Conservation (phyloP, 2,888 invertebrate species). For the Leptinotarsa tumamoca region DNA sequence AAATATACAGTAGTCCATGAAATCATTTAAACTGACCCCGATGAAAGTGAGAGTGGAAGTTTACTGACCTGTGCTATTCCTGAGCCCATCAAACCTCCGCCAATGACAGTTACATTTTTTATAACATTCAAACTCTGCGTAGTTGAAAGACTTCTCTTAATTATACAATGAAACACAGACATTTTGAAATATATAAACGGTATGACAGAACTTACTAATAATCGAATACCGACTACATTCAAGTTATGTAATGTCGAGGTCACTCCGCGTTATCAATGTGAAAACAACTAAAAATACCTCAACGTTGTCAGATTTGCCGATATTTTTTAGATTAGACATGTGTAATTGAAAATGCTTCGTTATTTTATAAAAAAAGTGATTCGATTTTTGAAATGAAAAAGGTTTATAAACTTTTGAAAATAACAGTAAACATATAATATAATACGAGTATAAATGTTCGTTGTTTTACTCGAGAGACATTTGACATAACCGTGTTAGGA, state of each 20-base stretch:
- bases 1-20: neutral
- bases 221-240: no score
- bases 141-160: constrained; percentile 63
- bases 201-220: neutral
- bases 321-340: neutral
- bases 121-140: constrained; percentile 65
- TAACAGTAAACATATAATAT: no score
- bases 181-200: constrained; percentile 21
- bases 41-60: neutral
- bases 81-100: constrained; percentile 90
- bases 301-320: neutral
- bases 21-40: neutral
- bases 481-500: no score
- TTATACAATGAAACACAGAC: constrained; percentile 27
- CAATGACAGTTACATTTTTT: constrained; percentile 85
- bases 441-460: no score
- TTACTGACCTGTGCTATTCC: constrained; percentile 87
- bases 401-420: no score
- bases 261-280: neutral
- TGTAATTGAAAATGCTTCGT: neutral
- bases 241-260: no score
- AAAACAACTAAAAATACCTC: neutral
- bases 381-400: no score
- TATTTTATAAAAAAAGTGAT: no score
- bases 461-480: no score